Conservation (phyloP, 2,797 vertebrate species). For the Tinamus major region DNA sequence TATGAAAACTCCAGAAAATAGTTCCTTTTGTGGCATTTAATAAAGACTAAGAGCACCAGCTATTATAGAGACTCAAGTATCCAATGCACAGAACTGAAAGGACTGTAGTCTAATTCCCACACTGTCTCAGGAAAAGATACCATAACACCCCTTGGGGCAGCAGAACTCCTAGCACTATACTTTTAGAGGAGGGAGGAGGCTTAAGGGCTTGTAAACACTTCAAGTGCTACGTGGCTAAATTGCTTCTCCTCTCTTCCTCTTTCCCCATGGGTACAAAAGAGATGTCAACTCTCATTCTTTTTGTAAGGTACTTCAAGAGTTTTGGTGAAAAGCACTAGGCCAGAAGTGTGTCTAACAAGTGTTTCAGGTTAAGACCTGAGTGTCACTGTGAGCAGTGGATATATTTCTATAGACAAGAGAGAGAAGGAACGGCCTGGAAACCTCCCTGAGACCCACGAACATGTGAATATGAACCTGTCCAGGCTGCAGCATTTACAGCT, state of each 20-base stretch:
- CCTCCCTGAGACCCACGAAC: accelerated
- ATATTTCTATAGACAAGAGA: not conserved
- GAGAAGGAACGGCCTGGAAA: not conserved
- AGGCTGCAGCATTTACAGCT: accelerated
- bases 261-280: accelerated
- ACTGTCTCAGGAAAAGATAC: not conserved
- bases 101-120: not conserved
- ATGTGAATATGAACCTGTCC: accelerated
- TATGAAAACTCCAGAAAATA: not conserved
- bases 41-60: too few species aligned
- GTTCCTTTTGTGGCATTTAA: not conserved
- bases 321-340: not conserved
- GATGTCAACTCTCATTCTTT: accelerated
- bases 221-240: not conserved
- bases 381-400: not conserved
- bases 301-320: not conserved
- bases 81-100: accelerated
- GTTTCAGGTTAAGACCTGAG: not conserved
- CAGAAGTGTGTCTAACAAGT: not conserved
- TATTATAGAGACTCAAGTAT: not conserved
- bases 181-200: not conserved
- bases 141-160: not conserved
- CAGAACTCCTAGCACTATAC: not conserved
- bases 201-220: not conserved
- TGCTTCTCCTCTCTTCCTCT: not conserved